phyloP scores from a whole-genome alignment of 2,113 vertebrate species.

The Myiozetetes cayanensis region DNA sequence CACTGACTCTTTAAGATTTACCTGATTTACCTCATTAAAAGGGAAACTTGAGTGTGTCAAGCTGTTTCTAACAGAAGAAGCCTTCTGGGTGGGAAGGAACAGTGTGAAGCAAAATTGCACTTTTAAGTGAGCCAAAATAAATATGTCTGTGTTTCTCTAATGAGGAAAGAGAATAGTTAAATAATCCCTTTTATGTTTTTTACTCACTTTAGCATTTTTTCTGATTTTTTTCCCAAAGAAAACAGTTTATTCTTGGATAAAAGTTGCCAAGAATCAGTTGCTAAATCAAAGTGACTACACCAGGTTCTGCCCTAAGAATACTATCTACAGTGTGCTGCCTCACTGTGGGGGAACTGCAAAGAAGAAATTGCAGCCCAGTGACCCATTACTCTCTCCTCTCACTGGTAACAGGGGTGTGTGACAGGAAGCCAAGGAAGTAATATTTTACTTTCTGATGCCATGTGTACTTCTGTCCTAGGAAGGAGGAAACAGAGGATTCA shows the following conservation, averaged over 20 bases:
- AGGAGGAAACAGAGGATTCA: neutral
- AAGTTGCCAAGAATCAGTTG: neutral
- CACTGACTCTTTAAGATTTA: conserved; percentile 19
- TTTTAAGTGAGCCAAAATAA: neutral
- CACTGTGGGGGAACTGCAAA: neutral
- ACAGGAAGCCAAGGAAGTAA: fast-evolving
- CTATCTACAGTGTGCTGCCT: neutral
- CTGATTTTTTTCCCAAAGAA: neutral
- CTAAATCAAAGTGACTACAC: neutral
- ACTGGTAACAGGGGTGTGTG: neutral
- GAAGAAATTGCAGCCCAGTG: neutral
- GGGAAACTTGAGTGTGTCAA: neutral
- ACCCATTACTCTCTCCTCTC: fast-evolving
- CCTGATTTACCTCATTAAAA: conserved; percentile 39
- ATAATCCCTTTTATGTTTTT: neutral
- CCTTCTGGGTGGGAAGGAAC: neutral
- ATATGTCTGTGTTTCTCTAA: neutral
- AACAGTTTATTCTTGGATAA: neutral
- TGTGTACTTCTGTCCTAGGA: neutral
- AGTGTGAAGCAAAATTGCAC: neutral
- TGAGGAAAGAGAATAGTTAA: neutral
- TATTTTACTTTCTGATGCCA: neutral
- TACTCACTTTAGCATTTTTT: neutral
- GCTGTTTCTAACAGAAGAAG: neutral
- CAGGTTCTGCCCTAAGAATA: neutral